Percentiles rank a stretch among this genome's conserved stretches.
Evolutionary conservation across 2,888 invertebrate species (phyloP).

Genomic region (Pegoplata infirma): DNA sequence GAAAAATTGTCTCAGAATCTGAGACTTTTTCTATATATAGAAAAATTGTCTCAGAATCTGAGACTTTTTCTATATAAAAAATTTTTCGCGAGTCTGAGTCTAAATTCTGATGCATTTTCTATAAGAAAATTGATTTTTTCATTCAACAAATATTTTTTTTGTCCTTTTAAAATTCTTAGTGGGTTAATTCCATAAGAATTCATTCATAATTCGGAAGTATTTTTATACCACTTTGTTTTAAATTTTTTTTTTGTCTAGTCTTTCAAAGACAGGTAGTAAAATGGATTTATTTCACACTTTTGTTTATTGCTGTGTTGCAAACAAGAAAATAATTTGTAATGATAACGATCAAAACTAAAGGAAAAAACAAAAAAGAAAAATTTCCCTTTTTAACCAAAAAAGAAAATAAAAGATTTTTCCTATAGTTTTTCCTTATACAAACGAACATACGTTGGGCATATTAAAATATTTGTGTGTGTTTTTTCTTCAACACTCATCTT

Average conservation of each 20-base stretch:
- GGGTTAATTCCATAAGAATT: constrained; percentile 6
- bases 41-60: no score
- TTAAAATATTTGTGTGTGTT: constrained; percentile 23
- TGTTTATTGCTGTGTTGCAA: constrained; percentile 1
- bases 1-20: no score
- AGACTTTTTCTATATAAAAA: no score
- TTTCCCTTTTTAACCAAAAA: constrained; percentile 6
- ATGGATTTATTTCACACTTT: constrained; percentile 66
- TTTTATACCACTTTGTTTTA: neutral
- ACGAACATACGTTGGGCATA: constrained; percentile 27
- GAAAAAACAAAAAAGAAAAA: neutral
- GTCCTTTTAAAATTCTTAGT: neutral
- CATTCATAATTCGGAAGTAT: constrained; percentile 49
- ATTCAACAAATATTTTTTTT: no score
- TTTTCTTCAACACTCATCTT: neutral
- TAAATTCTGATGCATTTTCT: no score
- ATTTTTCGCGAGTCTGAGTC: no score
- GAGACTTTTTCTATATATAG: no score
- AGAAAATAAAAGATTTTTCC: constrained; percentile 13
- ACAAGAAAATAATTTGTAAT: neutral
- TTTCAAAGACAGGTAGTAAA: constrained; percentile 70
- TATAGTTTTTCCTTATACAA: no score
- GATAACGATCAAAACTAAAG: constrained; percentile 26
- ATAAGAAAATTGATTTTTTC: no score
- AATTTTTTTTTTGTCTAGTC: constrained; percentile 34